phyloP scores from a whole-genome alignment of 2,113 vertebrate genomes.

The Anolis carolinensis region DNA sequence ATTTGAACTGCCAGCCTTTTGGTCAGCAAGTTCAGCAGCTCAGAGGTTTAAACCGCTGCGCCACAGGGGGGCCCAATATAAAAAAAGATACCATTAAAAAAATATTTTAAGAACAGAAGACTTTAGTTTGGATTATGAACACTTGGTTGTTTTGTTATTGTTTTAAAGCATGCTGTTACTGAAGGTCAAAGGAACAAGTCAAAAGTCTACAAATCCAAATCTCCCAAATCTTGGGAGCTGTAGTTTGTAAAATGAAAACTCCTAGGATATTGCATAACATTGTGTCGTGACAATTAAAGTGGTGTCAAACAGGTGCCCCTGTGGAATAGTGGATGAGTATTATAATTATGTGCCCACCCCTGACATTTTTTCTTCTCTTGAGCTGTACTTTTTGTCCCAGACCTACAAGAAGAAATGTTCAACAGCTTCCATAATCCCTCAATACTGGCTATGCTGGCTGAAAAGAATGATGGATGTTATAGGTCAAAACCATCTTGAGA shows the following conservation, averaged over 20 bases:
- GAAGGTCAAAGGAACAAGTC: background rate
- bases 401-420: background rate
- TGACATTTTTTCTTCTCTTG: background rate
- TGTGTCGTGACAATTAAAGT: too few species aligned
- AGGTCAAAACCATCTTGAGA: background rate
- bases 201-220: background rate
- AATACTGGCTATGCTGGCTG: background rate
- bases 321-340: background rate
- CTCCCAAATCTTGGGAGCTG: too few species aligned
- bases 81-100: too few species aligned
- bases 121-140: background rate
- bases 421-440: too few species aligned
- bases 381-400: background rate
- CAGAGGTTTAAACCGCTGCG: too few species aligned
- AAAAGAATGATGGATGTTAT: background rate
- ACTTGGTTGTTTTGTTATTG: background rate
- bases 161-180: background rate
- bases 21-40: too few species aligned
- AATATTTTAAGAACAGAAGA: background rate
- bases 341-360: background rate
- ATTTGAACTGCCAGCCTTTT: too few species aligned
- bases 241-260: too few species aligned
- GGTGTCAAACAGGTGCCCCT: too few species aligned
- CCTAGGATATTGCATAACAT: too few species aligned
- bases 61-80: too few species aligned